These are phyloP conservation scores for Petrocephalus zakoni DNA, from an alignment of 2,113 vertebrate species.

Conservation along the genomic window DNA sequence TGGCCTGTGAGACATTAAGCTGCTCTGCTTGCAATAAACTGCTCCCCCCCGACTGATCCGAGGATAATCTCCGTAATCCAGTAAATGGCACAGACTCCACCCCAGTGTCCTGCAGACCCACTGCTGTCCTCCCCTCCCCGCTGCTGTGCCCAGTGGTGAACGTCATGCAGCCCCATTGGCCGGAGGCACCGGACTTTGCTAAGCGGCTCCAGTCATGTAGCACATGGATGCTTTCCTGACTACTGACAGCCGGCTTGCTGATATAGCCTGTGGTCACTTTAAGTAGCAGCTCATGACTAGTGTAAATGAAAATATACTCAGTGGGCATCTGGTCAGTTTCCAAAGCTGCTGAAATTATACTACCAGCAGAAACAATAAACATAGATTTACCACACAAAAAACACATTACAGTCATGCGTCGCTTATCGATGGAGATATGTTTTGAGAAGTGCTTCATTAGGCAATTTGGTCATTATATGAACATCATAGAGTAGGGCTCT, in stretches of 20 bases:
- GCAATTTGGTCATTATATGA: neutral
- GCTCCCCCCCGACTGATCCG: slow-evolving; percentile 58
- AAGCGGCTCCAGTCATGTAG: neutral
- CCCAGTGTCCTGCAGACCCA: slow-evolving; percentile 34
- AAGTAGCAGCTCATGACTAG: slow-evolving; percentile 38
- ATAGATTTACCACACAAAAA: neutral
- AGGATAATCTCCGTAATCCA: slow-evolving; percentile 69
- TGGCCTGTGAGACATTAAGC: slow-evolving; percentile 36
- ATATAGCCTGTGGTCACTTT: slow-evolving; percentile 51
- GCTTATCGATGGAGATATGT: neutral
- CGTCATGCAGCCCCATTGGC: neutral
- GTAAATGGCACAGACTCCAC: slow-evolving; percentile 51
- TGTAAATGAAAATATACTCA: neutral
- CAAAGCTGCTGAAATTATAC: neutral
- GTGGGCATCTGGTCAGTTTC: neutral
- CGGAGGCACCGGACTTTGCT: neutral
- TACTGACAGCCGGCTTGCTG: slow-evolving; percentile 37
- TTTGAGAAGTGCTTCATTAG: neutral
- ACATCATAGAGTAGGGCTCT: too few species aligned
- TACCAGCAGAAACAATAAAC: neutral
- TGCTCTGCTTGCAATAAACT: slow-evolving; percentile 40
- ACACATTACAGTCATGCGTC: neutral
- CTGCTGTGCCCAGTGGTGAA: neutral
- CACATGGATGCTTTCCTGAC: neutral
- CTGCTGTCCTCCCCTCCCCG: slow-evolving; percentile 12